Evolutionary conservation across 2,113 vertebrate genomes (phyloP), one percentile per base, ranked within the genome.

Genomic region (Carlito syrichta): DNA sequence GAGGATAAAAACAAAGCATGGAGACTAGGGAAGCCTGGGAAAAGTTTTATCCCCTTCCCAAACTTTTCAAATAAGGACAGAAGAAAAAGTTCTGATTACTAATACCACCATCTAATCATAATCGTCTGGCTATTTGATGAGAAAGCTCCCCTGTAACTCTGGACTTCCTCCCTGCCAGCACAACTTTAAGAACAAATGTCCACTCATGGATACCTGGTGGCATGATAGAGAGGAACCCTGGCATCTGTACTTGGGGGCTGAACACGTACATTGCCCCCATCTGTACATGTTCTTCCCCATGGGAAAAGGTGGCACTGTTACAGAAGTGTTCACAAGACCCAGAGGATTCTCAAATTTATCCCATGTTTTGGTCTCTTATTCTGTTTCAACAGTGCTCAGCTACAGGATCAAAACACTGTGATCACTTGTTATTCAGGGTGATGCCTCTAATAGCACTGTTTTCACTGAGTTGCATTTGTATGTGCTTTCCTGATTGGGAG

Each of bases 11-110:
- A 52, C 38, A 83, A 96, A 94, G 23, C 22, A 45, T 13, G 48
- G 66, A 78, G 40, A 86, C 1, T 52, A 85, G 14, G 30, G 32
- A 90, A 82, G 16, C 3, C 12, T 63, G 9, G 11, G 56, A 40
- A 81, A 94, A 2, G 7, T 62, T 89, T 91, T 52, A 63, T 5
- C 1, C 1, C 6, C 20, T 81, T 30, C 9, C 16, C 20, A 43
- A 86, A 83, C 22, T 66, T 86, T 85, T 96, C 86, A 78, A 95
- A 84, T 89, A 82, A 74, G 89, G 20, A 66, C 23, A 38, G 43
- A 89, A 79, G 48, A 38, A 91, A 94, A 79, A 9, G 0, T 52
- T 63, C 12, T 52, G 27, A 13, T 91, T 91, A 73, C 77, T 82
- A 69, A 81, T 52, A 83, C 1, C 30, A 68, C 16, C 11, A 69